These are phyloP conservation scores for Aquatica leii DNA, from an alignment of 2,888 invertebrate genomes.

Conservation along the genomic window DNA sequence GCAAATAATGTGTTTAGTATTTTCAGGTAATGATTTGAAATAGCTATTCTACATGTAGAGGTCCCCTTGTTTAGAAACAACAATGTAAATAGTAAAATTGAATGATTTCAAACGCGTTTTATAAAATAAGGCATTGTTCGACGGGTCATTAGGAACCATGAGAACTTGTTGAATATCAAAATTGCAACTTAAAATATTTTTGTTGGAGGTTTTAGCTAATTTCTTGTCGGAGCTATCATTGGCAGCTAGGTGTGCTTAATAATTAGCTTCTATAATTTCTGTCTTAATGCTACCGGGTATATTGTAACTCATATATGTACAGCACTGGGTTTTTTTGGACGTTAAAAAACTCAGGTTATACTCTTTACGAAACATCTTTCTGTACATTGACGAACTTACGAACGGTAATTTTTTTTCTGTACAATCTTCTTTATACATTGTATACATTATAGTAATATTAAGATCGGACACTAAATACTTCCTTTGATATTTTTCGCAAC, in stretches of 20 bases:
- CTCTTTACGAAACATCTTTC: constrained; percentile 27
- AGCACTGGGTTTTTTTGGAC: too few species aligned
- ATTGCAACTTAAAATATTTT: constrained; percentile 29
- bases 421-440: too few species aligned
- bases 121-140: constrained; percentile 41
- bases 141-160: constrained; percentile 29
- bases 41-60: constrained; percentile 43
- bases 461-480: too few species aligned
- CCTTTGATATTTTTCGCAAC: too few species aligned
- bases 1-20: too few species aligned
- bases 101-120: constrained; percentile 33
- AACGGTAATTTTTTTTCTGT: too few species aligned
- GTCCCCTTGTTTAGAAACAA: constrained; percentile 33
- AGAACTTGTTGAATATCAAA: constrained; percentile 43
- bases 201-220: constrained; percentile 4
- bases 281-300: too few species aligned
- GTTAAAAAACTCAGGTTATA: constrained; percentile 26
- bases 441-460: too few species aligned
- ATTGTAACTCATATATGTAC: too few species aligned
- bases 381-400: too few species aligned
- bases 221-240: not conserved
- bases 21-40: constrained; percentile 10
- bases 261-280: too few species aligned
- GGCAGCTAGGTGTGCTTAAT: not conserved
- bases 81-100: constrained; percentile 41